phyloP scores from a whole-genome alignment of 2,888 invertebrate genomes.

The Tanypteryx hageni region DNA sequence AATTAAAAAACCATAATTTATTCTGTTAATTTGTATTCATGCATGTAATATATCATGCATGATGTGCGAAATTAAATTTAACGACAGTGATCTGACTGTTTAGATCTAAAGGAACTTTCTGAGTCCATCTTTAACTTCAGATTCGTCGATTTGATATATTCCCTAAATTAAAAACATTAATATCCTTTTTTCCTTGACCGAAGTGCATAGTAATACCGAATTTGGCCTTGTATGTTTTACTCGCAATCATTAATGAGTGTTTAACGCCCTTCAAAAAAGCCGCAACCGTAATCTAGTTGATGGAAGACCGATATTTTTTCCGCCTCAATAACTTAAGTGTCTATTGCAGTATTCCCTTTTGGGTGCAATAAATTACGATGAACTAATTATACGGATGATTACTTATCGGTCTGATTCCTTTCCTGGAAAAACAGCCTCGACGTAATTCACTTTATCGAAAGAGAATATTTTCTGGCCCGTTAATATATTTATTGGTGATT shows the following conservation, averaged over 20 bases:
- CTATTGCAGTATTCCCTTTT: neutral
- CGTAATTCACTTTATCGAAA: conserved; percentile 36
- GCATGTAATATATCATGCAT: neutral
- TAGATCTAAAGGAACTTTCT: neutral
- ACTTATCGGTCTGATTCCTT: conserved; percentile 21
- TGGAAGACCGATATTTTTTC: neutral
- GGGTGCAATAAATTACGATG: conserved; percentile 25
- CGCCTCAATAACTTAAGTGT: neutral
- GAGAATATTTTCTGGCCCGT: neutral
- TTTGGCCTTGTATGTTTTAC: neutral
- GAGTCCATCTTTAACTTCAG: neutral
- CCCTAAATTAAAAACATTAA: neutral
- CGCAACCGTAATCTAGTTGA: neutral
- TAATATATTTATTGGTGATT: conserved; percentile 54
- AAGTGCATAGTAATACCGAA: neutral
- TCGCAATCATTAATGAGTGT: neutral
- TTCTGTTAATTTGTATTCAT: neutral
- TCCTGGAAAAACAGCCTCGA: conserved; percentile 9
- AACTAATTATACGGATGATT: conserved; percentile 51
- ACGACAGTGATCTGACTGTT: neutral
- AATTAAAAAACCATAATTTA: neutral
- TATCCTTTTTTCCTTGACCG: neutral
- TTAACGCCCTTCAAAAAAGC: neutral
- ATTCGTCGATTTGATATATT: too few relatives aligned
- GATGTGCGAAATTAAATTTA: neutral